Evolutionary conservation across 2,797 vertebrate species (phyloP).

Genomic region (Sylvia borin): DNA sequence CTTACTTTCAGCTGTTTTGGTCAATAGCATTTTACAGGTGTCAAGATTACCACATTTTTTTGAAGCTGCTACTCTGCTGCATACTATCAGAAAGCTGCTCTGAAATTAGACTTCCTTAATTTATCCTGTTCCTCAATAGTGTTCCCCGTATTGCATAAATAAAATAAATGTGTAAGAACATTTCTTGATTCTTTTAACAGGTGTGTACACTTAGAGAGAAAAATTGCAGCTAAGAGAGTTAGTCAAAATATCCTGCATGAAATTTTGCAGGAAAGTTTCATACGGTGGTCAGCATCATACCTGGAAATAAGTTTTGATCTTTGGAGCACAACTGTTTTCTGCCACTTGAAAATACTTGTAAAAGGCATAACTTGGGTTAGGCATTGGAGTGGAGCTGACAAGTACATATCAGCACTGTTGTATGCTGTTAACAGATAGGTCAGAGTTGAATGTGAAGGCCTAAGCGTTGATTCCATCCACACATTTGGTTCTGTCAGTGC

Average conservation of each 20-base stretch:
- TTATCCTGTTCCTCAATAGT: neutral
- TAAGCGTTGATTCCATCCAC: neutral
- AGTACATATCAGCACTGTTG: neutral
- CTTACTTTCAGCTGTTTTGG: neutral
- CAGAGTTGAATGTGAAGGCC: neutral
- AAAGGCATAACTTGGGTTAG: neutral
- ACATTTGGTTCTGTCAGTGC: neutral
- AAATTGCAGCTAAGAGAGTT: neutral
- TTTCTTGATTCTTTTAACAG: neutral
- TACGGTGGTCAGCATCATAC: neutral
- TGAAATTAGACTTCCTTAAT: neutral
- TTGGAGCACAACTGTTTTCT: neutral
- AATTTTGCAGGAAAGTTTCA: neutral
- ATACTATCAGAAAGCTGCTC: neutral
- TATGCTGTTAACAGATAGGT: neutral
- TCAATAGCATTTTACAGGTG: neutral
- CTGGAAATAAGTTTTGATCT: neutral
- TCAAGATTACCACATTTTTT: neutral
- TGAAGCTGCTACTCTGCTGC: neutral
- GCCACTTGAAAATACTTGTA: neutral
- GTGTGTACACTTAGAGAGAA: neutral
- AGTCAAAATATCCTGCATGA: accelerated
- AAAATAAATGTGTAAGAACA: neutral
- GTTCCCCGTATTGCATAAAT: neutral
- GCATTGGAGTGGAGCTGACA: neutral